Base-by-base conservation (phyloP, 2,888 invertebrate species). In the Metellina segmentata region DNA sequence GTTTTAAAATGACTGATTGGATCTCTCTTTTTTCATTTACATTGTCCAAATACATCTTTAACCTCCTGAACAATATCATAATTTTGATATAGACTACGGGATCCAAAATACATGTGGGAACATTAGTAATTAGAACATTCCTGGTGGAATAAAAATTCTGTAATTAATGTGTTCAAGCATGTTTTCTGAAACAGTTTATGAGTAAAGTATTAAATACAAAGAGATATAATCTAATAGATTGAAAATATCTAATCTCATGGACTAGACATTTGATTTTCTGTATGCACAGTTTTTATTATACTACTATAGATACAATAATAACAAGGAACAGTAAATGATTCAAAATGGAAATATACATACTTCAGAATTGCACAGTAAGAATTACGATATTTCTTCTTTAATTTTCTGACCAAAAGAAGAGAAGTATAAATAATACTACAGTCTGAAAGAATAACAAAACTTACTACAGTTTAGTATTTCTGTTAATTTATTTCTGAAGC, bases 1-100 rank as follows among this genome's bases (percentile, higher is more conserved):
- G 48, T n/a, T 72, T 72, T n/a, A 48, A 20, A 79, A 81, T 72
- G 19, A 20, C 74, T 11, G 72, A n/a, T 19, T 34, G n/a, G 19
- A 89, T 49, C 20, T 51, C 13, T 48, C 48, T 9, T 78, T 71
- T 77, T 71, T 11, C 71, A 70, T 20, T 34, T 61, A 61, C 19
- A 13, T 78, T 52, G n/a, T 78, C 13, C 11, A 77, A 71, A 8
- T 71, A 72, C 16, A 71, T 83, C 49, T 52, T 82, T 19, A 89
- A 72, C 78, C 78, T 89, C 49, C 78, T 85, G n/a, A 83, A 83
- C 34, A 89, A 70, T 48, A 89, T n/a, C 16, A 83, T 71, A 13
- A 71, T 78, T 78, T 89, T 89, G 5, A 83, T 52, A 16, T 83
- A 89, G 13, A 34, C n/a, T 53, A 13, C 48, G 34, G 89, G 83